These are phyloP conservation scores for Ecdyonurus torrentis DNA, from an alignment of 2,888 invertebrate genomes.

Conservation along the genomic window DNA sequence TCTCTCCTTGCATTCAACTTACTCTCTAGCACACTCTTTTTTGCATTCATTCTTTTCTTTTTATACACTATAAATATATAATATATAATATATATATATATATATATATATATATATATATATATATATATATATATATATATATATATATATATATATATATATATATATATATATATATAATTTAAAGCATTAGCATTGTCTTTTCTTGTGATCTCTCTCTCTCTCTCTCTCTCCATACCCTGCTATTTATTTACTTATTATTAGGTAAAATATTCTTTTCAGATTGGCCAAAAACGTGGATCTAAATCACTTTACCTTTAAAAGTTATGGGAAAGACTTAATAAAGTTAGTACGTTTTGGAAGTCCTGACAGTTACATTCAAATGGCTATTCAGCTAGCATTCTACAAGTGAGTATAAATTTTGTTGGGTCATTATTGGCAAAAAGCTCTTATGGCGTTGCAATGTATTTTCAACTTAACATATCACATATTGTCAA, in stretches of 20 bases:
- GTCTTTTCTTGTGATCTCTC: no score
- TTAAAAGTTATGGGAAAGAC: constrained; percentile 66
- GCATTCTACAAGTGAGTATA: constrained; percentile 57
- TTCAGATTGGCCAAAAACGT: constrained; percentile 54
- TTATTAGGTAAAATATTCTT: neutral
- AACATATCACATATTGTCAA: no score
- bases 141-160: neutral
- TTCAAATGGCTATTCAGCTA: constrained; percentile 88
- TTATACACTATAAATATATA: no score
- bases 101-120: neutral
- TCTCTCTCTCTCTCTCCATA: no score
- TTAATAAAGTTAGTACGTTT: constrained; percentile 81
- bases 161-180: neutral
- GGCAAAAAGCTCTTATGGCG: no score
- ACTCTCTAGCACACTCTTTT: no score
- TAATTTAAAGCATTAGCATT: no score
- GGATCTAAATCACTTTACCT: constrained; percentile 65
- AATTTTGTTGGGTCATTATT: constrained; percentile 18
- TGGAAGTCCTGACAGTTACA: constrained; percentile 92
- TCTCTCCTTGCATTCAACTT: no score
- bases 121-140: neutral
- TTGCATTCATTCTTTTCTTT: no score
- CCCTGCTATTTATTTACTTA: no score
- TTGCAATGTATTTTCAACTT: neutral
- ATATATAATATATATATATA: neutral